phyloP scores from a whole-genome alignment of 2,797 vertebrate genomes.

The Pseudocheirus occidentalis region DNA sequence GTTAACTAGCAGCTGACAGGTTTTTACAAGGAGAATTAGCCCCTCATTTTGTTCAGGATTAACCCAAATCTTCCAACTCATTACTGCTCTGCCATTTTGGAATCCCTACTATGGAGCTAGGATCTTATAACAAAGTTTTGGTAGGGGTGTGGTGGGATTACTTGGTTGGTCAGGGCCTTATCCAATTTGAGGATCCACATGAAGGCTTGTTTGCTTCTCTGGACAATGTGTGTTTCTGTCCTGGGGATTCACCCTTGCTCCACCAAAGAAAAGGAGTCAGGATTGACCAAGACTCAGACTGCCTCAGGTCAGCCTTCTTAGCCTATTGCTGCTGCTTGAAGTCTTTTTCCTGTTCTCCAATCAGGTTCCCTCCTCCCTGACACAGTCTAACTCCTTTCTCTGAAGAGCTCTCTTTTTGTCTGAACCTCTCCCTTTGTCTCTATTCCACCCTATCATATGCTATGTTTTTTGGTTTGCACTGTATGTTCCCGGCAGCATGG shows the following conservation, averaged over 20 bases:
- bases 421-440: background rate
- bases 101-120: conserved; percentile 28
- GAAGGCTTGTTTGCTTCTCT: background rate
- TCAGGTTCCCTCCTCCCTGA: background rate
- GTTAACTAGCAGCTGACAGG: conserved; percentile 88
- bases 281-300: background rate
- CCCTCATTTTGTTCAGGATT: conserved; percentile 84
- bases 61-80: conserved; percentile 81
- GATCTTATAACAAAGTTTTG: conserved; percentile 7
- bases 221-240: background rate
- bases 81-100: conserved; percentile 60
- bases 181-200: background rate
- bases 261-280: background rate
- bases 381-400: background rate
- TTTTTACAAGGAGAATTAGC: conserved; percentile 84
- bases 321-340: background rate
- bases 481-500: background rate
- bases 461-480: background rate
- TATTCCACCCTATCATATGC: background rate
- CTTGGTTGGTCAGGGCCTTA: background rate
- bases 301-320: background rate
- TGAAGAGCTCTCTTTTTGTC: background rate
- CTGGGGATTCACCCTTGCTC: background rate
- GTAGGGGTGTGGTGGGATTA: conserved; percentile 1
- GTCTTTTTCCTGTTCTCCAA: background rate